Conservation (phyloP, 2,888 invertebrate species). For the Baronia brevicornis region DNA sequence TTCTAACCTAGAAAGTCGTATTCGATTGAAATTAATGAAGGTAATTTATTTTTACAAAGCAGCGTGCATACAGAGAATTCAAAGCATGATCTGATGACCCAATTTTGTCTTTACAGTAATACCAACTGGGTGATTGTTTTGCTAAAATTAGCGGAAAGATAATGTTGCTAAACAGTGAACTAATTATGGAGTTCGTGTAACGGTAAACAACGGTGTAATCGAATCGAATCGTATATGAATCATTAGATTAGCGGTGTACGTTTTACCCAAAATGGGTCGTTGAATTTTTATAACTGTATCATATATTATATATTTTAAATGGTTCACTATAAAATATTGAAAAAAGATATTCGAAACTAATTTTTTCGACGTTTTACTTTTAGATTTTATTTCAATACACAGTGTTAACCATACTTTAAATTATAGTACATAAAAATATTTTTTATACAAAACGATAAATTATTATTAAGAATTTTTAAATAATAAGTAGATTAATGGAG, state of each 20-base stretch:
- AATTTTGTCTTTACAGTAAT: constrained; percentile 6
- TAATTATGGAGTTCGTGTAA: constrained; percentile 18
- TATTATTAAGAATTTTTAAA: too few species aligned
- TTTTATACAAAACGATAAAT: too few species aligned
- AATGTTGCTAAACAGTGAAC: constrained; percentile 11
- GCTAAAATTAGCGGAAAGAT: constrained; percentile 3
- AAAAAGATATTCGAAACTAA: too few species aligned
- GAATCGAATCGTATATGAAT: constrained; percentile 16
- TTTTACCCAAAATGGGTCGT: too few species aligned
- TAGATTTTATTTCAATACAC: too few species aligned
- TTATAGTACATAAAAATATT: too few species aligned
- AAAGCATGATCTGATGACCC: constrained; percentile 7
- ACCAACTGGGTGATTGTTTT: constrained; percentile 4
- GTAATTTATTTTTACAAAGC: constrained; percentile 7
- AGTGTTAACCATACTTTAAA: too few species aligned
- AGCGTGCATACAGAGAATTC: neutral
- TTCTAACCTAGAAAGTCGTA: neutral
- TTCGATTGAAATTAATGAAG: neutral
- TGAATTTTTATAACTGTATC: too few species aligned
- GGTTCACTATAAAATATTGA: too few species aligned
- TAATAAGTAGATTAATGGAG: too few species aligned
- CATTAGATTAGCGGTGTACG: neutral
- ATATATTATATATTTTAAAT: too few species aligned
- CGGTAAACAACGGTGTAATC: constrained; percentile 17
- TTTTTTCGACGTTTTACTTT: too few species aligned